A percentile compares a stretch with the other conserved stretches of the same genome.
phyloP scores from a whole-genome alignment of 2,113 vertebrate species.

The Chlamydotis undulata region DNA sequence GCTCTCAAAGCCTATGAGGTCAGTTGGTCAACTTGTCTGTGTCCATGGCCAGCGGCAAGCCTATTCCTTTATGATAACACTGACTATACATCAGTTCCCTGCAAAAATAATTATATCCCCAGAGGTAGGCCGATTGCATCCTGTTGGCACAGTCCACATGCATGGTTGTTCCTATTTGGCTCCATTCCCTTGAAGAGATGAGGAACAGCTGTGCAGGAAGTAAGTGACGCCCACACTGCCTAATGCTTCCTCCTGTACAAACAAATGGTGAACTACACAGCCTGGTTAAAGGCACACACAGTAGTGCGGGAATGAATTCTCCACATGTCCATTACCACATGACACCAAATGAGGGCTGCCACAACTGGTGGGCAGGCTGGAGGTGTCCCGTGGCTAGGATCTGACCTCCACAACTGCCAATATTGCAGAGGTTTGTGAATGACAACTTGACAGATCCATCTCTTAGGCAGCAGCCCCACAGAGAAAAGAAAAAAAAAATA shows the following conservation, averaged over 20 bases:
- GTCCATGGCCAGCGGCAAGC: background rate
- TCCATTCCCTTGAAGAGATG: background rate
- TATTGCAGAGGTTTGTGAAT: background rate
- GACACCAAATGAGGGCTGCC: background rate
- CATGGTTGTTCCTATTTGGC: background rate
- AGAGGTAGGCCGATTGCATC: background rate
- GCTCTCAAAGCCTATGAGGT: background rate
- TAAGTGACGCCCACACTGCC: background rate
- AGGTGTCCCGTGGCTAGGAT: background rate
- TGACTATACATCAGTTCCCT: background rate
- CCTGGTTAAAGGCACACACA: background rate
- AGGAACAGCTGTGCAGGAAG: slow-evolving; percentile 26
- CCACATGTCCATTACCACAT: background rate
- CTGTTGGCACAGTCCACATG: background rate
- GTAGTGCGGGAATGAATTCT: background rate
- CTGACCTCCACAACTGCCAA: background rate
- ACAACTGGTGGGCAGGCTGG: background rate
- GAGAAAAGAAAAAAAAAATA: background rate
- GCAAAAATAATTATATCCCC: background rate
- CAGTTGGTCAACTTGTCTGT: rapidly evolving
- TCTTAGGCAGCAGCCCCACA: background rate
- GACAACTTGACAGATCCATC: background rate
- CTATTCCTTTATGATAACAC: background rate
- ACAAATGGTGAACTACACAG: background rate
- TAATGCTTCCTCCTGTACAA: background rate